A percentile compares a stretch with the other conserved stretches of the same genome.
Evolutionary conservation across 2,797 vertebrate species (phyloP).

Genomic region (Bradypus variegatus): DNA sequence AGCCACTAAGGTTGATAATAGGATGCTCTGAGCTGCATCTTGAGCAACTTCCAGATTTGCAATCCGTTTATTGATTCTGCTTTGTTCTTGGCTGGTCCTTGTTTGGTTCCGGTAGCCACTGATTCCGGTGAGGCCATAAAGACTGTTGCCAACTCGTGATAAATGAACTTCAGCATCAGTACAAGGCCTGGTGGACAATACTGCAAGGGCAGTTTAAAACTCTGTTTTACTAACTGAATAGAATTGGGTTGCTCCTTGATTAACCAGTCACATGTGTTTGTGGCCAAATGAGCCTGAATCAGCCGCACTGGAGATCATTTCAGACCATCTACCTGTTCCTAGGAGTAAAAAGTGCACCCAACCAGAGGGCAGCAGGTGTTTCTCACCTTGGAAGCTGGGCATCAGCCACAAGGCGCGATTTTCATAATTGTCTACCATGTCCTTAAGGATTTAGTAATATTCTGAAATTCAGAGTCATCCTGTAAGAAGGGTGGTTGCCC

Average conservation of each 20-base stretch:
- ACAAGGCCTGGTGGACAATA: background rate
- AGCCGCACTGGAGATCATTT: background rate
- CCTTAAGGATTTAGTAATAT: background rate
- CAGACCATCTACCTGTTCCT: background rate
- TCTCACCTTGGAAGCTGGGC: too few species aligned
- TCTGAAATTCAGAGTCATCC: background rate
- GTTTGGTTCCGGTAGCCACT: background rate
- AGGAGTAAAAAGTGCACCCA: background rate
- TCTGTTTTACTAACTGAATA: background rate
- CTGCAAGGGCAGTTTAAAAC: background rate
- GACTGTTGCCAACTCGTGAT: background rate
- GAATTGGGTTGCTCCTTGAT: background rate
- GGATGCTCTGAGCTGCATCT: background rate
- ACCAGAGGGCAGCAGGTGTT: background rate
- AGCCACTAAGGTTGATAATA: background rate
- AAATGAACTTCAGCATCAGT: background rate
- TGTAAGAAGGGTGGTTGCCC: background rate
- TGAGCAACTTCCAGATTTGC: background rate
- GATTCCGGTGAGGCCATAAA: background rate
- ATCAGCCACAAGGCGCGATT: too few species aligned
- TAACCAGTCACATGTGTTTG: background rate
- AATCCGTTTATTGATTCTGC: background rate
- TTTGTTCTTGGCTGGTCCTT: background rate
- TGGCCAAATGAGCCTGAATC: background rate
- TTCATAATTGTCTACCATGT: too few species aligned